Percentiles rank a stretch among this genome's conserved stretches.
phyloP scores from a whole-genome alignment of 2,797 vertebrate genomes.

The Acipenser ruthenus region DNA sequence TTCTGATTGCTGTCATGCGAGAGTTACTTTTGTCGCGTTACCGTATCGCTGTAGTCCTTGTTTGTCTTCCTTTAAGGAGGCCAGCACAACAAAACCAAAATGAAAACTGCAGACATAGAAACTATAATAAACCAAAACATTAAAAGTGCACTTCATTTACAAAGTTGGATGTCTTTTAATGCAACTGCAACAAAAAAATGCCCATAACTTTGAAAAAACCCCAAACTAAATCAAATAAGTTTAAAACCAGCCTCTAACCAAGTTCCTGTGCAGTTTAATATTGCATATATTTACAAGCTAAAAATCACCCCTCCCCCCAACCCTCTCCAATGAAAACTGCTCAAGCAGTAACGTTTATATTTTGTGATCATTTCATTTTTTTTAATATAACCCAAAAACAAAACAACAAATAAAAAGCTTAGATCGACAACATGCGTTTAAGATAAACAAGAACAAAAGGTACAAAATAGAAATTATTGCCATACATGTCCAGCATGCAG shows the following conservation, averaged over 20 bases:
- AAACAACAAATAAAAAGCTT: slow-evolving; percentile 64
- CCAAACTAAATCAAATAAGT: slow-evolving; percentile 47
- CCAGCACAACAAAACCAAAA: slow-evolving; percentile 71
- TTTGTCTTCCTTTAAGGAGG: slow-evolving; percentile 61
- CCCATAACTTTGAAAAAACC: slow-evolving; percentile 42
- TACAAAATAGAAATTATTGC: slow-evolving; percentile 84
- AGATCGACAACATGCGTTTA: slow-evolving; percentile 82
- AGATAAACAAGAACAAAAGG: slow-evolving; percentile 78
- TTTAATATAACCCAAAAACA: slow-evolving; percentile 43
- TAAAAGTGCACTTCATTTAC: slow-evolving; percentile 71
- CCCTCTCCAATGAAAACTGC: slow-evolving; percentile 49
- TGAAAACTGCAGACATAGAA: slow-evolving; percentile 59
- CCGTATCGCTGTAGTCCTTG: slow-evolving; percentile 19
- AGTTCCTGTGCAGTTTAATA: slow-evolving; percentile 42
- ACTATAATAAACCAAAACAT: slow-evolving; percentile 46
- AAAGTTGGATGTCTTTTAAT: slow-evolving; percentile 45
- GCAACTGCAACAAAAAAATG: slow-evolving; percentile 49
- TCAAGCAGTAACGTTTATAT: slow-evolving; percentile 73
- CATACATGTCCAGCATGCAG: slow-evolving; percentile 98
- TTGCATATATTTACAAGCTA: slow-evolving; percentile 66
- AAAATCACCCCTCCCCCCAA: slow-evolving; percentile 35
- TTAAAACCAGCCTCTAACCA: slow-evolving; percentile 52
- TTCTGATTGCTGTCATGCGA: too few species aligned
- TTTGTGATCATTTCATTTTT: slow-evolving; percentile 57
- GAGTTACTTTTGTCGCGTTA: too few species aligned